A percentile compares a stretch with the other conserved stretches of the same genome.
Evolutionary conservation across 92 coral and sea anemone species (phyloP).

Genomic region (Zoanthus gigantus): DNA sequence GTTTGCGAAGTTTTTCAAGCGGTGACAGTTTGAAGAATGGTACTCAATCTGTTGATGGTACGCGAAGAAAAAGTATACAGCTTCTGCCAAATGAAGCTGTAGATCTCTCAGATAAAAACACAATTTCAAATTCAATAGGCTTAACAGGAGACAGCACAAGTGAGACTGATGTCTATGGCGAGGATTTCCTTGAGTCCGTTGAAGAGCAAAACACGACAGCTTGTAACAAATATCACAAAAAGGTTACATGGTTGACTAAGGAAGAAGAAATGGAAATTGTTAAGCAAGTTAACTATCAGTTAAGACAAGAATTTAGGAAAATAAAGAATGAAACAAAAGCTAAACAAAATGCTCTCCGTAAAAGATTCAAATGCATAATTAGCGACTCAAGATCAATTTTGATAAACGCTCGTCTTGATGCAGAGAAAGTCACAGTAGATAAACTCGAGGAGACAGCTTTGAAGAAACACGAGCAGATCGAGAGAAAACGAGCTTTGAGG

Average conservation of each 20-base stretch:
- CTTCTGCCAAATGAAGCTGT: background rate
- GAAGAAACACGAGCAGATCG: slow-evolving; percentile 70
- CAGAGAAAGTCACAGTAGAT: slow-evolving; percentile 72
- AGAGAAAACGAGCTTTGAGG: slow-evolving; percentile 66
- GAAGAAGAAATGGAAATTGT: slow-evolving; percentile 78
- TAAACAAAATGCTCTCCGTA: slow-evolving; percentile 68
- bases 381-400: slow-evolving; percentile 62
- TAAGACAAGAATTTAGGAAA: slow-evolving; percentile 74
- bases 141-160: slow-evolving; percentile 17
- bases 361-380: slow-evolving; percentile 63
- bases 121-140: slow-evolving; percentile 4
- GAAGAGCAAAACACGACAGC: background rate
- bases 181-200: slow-evolving; percentile 29
- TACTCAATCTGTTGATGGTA: background rate
- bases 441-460: slow-evolving; percentile 76
- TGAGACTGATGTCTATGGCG: slow-evolving; percentile 17
- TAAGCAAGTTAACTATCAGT: slow-evolving; percentile 68
- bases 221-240: background rate
- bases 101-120: slow-evolving; percentile 1
- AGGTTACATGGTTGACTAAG: slow-evolving; percentile 38
- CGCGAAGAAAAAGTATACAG: slow-evolving; percentile 12
- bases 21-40: background rate
- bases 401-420: slow-evolving; percentile 70
- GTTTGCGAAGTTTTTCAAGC: slow-evolving; percentile 4
- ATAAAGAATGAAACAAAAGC: slow-evolving; percentile 65